A percentile compares a stretch with the other conserved stretches of the same genome.
Evolutionary conservation across 2,888 invertebrate species (phyloP).

Genomic region (Andrena praecox): DNA sequence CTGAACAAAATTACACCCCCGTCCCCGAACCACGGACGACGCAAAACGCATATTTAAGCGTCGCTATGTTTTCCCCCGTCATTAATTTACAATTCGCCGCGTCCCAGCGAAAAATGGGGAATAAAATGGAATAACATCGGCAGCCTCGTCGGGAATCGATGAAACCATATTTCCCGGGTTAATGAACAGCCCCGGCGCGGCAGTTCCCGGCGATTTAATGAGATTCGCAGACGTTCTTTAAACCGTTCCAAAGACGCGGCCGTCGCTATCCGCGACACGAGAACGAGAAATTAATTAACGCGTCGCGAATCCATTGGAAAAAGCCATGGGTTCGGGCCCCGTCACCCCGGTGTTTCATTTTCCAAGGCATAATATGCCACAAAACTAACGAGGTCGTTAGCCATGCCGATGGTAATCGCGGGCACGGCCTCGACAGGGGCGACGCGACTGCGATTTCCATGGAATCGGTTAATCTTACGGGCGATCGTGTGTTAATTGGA

Average conservation of each 20-base stretch:
- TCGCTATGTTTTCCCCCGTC: not conserved
- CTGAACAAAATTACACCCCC: not conserved
- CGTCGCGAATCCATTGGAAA: constrained; percentile 57
- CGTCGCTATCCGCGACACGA: not conserved
- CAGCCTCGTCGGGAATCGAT: constrained; percentile 18
- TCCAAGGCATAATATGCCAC: constrained; percentile 37
- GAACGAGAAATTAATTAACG: constrained; percentile 67
- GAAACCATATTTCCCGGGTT: constrained; percentile 16
- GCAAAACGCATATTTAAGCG: constrained; percentile 7
- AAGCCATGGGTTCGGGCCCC: constrained; percentile 16
- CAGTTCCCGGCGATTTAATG: constrained; percentile 30
- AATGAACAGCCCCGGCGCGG: constrained; percentile 3
- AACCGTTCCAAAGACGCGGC: constrained; percentile 41
- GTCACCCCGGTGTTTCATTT: constrained; percentile 25
- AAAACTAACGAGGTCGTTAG: constrained; percentile 73
- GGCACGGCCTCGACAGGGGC: not conserved
- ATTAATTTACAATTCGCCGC: constrained; percentile 4
- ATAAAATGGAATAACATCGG: not conserved
- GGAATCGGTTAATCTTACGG: constrained; percentile 56
- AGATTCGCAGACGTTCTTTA: constrained; percentile 38
- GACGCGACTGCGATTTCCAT: constrained; percentile 45
- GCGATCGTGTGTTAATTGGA: constrained; percentile 44
- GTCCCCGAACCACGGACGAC: not conserved
- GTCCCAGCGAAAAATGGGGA: not conserved
- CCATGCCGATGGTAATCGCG: constrained; percentile 39